A percentile compares a stretch with the other conserved stretches of the same genome.
Conservation (phyloP, 1,140 invertebrate species). For the Lamellibrachia luymesi region DNA sequence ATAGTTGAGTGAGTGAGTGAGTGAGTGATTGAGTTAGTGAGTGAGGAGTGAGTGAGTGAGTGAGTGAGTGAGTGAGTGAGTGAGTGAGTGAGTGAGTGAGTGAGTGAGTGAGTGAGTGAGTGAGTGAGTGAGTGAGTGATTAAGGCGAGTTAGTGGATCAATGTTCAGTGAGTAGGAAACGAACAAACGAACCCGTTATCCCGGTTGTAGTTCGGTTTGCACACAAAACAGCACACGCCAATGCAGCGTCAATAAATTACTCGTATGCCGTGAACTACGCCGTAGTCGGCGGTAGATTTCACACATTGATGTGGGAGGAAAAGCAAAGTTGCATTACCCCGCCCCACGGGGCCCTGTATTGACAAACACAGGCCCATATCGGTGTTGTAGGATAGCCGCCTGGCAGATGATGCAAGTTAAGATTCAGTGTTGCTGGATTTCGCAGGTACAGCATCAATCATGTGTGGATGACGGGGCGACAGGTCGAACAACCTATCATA, state of each 20-base stretch:
- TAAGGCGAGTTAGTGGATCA: too few species aligned
- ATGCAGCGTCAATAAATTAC: neutral
- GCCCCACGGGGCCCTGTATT: neutral
- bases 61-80: too few species aligned
- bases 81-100: too few species aligned
- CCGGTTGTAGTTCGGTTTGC: neutral
- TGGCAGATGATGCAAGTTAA: neutral
- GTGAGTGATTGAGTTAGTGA: too few species aligned
- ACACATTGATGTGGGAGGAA: neutral
- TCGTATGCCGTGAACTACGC: neutral
- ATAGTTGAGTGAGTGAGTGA: too few species aligned
- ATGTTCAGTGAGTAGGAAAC: too few species aligned
- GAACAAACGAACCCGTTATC: neutral
- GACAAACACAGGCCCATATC: neutral
- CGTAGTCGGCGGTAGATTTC: neutral
- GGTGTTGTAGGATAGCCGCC: neutral
- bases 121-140: too few species aligned
- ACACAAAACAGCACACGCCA: neutral
- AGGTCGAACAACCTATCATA: neutral
- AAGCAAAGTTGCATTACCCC: neutral
- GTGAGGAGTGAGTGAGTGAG: too few species aligned
- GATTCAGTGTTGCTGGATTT: neutral
- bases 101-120: too few species aligned
- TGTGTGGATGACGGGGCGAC: neutral
- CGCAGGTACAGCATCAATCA: neutral